phyloP scores from a whole-genome alignment of 2,113 vertebrate species.

The Pelecanoides urinatrix region DNA sequence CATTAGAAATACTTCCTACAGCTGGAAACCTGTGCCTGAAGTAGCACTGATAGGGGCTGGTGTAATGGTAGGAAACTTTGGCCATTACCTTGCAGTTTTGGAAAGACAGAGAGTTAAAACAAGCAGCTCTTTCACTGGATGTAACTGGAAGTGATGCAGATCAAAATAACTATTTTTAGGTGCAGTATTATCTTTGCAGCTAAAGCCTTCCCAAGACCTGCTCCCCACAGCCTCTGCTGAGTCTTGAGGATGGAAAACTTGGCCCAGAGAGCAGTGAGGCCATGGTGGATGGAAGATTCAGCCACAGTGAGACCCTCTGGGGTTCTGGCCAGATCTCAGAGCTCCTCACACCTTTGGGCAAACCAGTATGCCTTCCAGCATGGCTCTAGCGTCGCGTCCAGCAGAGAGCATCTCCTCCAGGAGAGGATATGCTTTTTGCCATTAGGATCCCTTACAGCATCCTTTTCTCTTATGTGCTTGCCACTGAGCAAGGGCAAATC shows the following conservation, averaged over 20 bases:
- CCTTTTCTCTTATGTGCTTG: background rate
- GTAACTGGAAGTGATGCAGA: background rate
- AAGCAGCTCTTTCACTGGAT: background rate
- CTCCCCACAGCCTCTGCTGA: background rate
- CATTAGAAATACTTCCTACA: background rate
- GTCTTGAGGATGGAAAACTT: background rate
- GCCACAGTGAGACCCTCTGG: background rate
- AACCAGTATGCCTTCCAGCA: background rate
- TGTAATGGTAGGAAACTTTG: background rate
- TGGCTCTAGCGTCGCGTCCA: accelerated
- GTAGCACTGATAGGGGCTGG: background rate
- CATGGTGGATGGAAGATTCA: background rate
- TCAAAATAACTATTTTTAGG: background rate
- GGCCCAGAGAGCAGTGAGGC: background rate
- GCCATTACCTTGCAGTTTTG: background rate
- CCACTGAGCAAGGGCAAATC: background rate
- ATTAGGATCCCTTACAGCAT: background rate
- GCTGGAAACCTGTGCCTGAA: background rate
- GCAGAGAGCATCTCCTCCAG: background rate
- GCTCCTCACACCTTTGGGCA: background rate
- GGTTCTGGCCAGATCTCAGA: background rate
- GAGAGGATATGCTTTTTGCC: background rate
- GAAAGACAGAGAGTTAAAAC: background rate
- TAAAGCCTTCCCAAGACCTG: background rate
- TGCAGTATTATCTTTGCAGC: background rate